Conservation (phyloP, 2,797 vertebrate species). For the Diplodus sargus region DNA sequence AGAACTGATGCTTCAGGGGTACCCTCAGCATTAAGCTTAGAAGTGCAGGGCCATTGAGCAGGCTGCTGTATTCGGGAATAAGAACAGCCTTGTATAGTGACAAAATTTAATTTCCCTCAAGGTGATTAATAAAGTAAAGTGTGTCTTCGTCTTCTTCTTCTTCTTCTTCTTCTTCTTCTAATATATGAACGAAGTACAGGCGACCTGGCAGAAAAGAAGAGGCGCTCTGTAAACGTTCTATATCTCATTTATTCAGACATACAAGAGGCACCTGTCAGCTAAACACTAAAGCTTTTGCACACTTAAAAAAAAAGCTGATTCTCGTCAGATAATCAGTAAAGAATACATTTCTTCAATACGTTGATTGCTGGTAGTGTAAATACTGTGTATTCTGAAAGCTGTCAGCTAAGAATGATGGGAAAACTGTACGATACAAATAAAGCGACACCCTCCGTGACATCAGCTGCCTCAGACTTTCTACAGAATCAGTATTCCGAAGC, state of each 20-base stretch:
- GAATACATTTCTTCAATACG: neutral
- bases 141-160: too few relatives aligned
- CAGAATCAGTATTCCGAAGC: constrained; percentile 39
- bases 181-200: too few relatives aligned
- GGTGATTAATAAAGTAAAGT: too few relatives aligned
- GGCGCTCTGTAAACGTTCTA: neutral
- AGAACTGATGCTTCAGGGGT: too few relatives aligned
- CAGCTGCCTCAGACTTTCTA: constrained; percentile 9
- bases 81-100: too few relatives aligned
- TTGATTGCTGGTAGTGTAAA: neutral
- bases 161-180: too few relatives aligned
- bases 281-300: neutral
- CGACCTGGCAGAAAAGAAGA: neutral
- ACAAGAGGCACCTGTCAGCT: neutral
- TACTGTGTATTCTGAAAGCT: constrained; percentile 8
- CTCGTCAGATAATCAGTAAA: constrained; percentile 1
- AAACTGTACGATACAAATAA: constrained; percentile 25
- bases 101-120: too few relatives aligned
- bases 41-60: too few relatives aligned
- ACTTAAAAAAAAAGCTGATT: neutral
- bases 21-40: too few relatives aligned
- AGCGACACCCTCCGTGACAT: constrained; percentile 39
- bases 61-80: too few relatives aligned
- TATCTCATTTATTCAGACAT: neutral
- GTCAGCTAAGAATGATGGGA: constrained; percentile 6